Conservation (phyloP, 2,888 invertebrate genomes). For the Drosophila nr. medialis region DNA sequence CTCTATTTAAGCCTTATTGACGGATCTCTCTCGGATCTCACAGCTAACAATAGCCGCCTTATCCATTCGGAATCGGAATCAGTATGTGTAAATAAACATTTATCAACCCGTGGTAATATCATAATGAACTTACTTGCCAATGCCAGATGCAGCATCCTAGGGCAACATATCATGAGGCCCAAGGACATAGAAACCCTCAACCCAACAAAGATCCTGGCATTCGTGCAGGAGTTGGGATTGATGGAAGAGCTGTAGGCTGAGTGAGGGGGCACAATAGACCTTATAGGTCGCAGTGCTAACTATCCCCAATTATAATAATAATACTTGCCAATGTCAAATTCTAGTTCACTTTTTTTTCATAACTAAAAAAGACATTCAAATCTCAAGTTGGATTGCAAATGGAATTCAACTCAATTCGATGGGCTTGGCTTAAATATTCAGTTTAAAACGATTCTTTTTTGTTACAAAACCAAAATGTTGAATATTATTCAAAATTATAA, state of each 20-base stretch:
- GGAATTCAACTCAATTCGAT: neutral
- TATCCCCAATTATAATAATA: too few relatives aligned
- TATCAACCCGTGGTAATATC: neutral
- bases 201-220: too few relatives aligned
- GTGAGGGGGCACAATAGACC: too few relatives aligned
- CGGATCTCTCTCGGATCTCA: conserved; percentile 26
- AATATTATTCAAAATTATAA: neutral
- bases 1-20: conserved; percentile 6
- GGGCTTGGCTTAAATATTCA: neutral
- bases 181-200: too few relatives aligned
- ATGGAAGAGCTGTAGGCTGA: too few relatives aligned
- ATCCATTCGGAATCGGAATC: conserved; percentile 8
- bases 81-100: conserved; percentile 24
- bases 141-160: too few relatives aligned
- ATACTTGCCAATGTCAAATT: too few relatives aligned
- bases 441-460: neutral
- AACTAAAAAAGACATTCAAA: neutral
- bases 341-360: too few relatives aligned
- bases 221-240: too few relatives aligned
- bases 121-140: neutral
- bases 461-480: neutral
- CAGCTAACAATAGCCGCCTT: neutral
- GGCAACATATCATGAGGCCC: too few relatives aligned
- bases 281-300: too few relatives aligned
- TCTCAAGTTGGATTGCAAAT: neutral